A percentile compares a stretch with the other conserved stretches of the same genome.
Evolutionary conservation across 1,140 invertebrate species (phyloP).

Genomic region (Drosophila azteca): DNA sequence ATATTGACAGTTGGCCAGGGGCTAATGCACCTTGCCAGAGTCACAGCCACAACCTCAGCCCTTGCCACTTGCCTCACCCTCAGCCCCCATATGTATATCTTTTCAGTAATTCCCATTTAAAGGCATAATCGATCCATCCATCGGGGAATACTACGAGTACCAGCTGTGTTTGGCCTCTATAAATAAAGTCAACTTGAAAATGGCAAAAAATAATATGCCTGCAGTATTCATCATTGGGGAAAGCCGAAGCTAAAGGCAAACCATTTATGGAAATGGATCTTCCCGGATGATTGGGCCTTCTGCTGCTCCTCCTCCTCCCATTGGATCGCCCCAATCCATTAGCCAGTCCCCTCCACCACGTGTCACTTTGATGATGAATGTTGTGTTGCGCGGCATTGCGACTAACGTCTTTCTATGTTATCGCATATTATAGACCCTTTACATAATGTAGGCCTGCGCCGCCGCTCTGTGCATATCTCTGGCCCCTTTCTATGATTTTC

Average conservation of each 20-base stretch:
- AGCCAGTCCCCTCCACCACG: neutral
- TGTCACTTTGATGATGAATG: conserved; percentile 42
- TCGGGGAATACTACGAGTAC: neutral
- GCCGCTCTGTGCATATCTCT: conserved; percentile 38
- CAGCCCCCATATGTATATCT: neutral
- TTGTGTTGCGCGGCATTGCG: neutral
- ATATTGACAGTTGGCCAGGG: conserved; percentile 63
- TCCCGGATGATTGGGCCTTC: too few species aligned
- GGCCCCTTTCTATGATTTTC: conserved; percentile 50
- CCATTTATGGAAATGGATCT: too few species aligned
- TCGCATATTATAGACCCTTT: conserved; percentile 37
- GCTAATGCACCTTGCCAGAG: conserved; percentile 49
- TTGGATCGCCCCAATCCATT: too few species aligned
- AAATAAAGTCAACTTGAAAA: conserved; percentile 72
- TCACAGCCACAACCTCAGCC: too few species aligned
- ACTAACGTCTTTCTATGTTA: conserved; percentile 42
- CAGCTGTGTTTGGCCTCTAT: conserved; percentile 77
- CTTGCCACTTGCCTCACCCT: neutral
- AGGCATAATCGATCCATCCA: too few species aligned
- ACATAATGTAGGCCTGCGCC: conserved; percentile 42
- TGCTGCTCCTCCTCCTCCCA: too few species aligned
- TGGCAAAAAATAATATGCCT: conserved; percentile 41
- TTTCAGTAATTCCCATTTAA: conserved; percentile 3
- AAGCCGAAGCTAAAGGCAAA: too few species aligned
- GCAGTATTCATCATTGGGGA: too few species aligned